phyloP scores from a whole-genome alignment of 2,797 vertebrate genomes.

The Xyrichtys novacula region DNA sequence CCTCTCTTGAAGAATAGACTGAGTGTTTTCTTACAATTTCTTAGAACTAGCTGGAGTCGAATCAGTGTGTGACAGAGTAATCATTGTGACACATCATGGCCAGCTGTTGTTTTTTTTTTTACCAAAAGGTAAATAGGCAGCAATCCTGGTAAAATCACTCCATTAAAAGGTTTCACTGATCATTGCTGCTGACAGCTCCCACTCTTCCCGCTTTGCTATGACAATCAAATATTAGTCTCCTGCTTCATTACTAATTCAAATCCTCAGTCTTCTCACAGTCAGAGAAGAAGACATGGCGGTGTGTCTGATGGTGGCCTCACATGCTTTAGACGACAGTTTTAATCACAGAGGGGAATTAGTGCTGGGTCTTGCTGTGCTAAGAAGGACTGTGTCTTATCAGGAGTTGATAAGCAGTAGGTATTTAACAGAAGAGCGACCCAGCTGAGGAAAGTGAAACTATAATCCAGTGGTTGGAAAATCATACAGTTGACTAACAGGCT shows the following conservation, averaged over 20 bases:
- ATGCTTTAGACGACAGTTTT: slow-evolving; percentile 41
- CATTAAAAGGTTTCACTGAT: not conserved
- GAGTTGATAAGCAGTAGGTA: slow-evolving; percentile 52
- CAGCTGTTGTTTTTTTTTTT: not conserved
- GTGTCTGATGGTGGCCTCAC: slow-evolving; percentile 31
- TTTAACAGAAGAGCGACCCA: slow-evolving; percentile 49
- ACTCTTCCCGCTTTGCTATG: not conserved
- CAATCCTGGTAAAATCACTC: not conserved
- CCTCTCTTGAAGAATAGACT: too few species aligned
- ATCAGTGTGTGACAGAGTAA: not conserved
- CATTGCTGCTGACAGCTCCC: not conserved
- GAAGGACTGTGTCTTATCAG: slow-evolving; percentile 43
- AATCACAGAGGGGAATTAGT: slow-evolving; percentile 55
- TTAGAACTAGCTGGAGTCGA: too few species aligned
- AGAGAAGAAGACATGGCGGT: slow-evolving; percentile 1
- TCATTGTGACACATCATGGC: not conserved
- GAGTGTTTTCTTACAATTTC: too few species aligned
- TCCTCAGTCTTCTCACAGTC: slow-evolving; percentile 9
- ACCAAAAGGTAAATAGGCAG: not conserved
- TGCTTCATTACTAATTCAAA: slow-evolving; percentile 30
- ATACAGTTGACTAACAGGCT: slow-evolving; percentile 32
- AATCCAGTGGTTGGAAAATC: slow-evolving; percentile 49
- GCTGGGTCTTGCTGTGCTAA: slow-evolving; percentile 34
- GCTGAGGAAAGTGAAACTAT: slow-evolving; percentile 55
- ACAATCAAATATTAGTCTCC: not conserved